A percentile compares a stretch with the other conserved stretches of the same genome.
Evolutionary conservation across 23 tunicate genomes (phyloP).

Genomic region (Oikopleura dioica): DNA sequence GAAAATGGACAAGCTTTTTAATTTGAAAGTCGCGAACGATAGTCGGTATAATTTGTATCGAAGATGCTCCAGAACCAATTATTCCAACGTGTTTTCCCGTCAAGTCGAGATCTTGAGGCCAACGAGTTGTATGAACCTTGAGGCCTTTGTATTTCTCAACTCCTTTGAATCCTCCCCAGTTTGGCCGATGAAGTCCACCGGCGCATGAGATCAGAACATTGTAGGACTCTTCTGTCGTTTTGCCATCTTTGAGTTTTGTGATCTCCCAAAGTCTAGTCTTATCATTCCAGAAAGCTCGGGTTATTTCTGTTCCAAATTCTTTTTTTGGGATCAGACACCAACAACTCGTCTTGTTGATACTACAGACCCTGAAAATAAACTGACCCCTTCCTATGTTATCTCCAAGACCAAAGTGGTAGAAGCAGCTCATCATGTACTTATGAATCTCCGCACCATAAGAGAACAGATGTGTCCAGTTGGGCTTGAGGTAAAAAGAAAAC

Average conservation of each 20-base stretch:
- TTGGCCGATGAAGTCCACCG: constrained; percentile 4
- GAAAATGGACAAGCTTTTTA: not conserved
- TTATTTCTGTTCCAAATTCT: too few species aligned
- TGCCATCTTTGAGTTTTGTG: not conserved
- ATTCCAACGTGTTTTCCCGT: not conserved
- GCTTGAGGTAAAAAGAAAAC: not conserved
- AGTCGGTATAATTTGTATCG: too few species aligned
- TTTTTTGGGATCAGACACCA: too few species aligned
- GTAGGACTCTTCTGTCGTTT: not conserved
- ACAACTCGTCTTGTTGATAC: too few species aligned
- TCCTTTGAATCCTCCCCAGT: not conserved
- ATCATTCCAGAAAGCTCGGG: too few species aligned
- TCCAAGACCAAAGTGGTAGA: too few species aligned
- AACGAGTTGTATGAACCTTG: not conserved
- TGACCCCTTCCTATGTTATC: too few species aligned
- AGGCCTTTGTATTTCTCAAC: not conserved
- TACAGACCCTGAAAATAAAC: too few species aligned
- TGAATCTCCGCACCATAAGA: too few species aligned
- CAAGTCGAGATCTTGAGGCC: not conserved
- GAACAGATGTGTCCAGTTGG: not conserved
- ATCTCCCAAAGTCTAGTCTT: too few species aligned
- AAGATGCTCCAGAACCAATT: constrained; percentile 1
- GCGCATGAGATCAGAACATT: not conserved
- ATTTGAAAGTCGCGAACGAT: too few species aligned
- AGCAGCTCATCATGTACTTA: too few species aligned